phyloP scores from a whole-genome alignment of 2,797 vertebrate genomes.

The Sebastolobus altivelis region DNA sequence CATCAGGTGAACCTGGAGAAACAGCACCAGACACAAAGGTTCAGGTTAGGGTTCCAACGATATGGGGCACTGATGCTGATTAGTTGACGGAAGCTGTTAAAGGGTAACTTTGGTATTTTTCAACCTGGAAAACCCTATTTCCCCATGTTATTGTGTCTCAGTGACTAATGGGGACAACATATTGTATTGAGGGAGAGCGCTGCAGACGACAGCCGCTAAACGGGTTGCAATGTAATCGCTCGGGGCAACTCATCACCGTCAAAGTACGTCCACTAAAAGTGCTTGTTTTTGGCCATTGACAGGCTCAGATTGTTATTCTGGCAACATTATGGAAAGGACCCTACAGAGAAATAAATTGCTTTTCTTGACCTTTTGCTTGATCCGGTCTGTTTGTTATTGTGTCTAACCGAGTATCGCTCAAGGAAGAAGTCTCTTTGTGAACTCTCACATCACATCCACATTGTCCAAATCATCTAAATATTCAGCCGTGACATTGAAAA shows the following conservation, averaged over 20 bases:
- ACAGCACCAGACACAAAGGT: neutral
- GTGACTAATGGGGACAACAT: neutral
- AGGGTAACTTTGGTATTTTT: neutral
- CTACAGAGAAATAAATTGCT: neutral
- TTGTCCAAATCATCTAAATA: neutral
- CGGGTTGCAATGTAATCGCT: too few relatives aligned
- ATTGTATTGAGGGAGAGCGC: neutral
- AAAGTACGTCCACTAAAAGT: neutral
- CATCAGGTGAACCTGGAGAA: constrained; percentile 92
- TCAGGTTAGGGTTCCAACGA: neutral
- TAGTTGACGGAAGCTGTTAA: neutral
- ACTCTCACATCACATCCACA: neutral
- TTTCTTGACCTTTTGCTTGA: neutral
- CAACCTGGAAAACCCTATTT: neutral
- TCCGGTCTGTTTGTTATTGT: neutral
- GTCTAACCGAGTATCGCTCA: neutral
- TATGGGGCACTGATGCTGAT: neutral
- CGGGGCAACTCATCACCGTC: neutral
- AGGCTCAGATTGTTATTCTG: neutral
- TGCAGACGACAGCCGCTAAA: neutral
- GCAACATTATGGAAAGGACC: neutral
- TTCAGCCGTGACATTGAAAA: neutral
- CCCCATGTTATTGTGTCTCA: neutral
- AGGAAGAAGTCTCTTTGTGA: too few relatives aligned
- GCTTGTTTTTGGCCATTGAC: too few relatives aligned